Base-by-base conservation (phyloP, 1,140 invertebrate genomes). In the Chironomus tepperi region DNA sequence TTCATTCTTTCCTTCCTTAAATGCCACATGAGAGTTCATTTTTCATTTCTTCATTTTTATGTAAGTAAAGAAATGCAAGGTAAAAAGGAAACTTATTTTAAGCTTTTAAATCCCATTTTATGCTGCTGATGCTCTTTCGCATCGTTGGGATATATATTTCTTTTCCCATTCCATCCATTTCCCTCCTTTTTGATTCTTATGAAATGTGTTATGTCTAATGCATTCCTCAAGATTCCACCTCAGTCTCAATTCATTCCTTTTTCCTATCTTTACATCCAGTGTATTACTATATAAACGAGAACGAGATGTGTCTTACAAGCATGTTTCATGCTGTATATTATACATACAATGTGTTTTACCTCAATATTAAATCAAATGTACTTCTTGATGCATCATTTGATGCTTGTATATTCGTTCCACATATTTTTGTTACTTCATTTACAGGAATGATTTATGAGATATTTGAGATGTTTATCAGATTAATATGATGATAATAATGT, bases 21-120 rank as follows among this genome's bases (percentile, higher is more conserved):
- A 57, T 57, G n/a, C 47, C 47, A 57, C 47, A 57, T 57, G 47
- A 57, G 47, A 57, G 47, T 57, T 57, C 47, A 57, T 57, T 57
- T 57, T 57, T 57, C 47, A 57, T 57, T 57, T 57, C 47, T 57
- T 57, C 47, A n/a, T n/a, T 57, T 34, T 57, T 57, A 12, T 57
- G 47, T 15, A 57, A 57, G n/a, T 57, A 57, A n/a, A 57, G 10
- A 57, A n/a, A 57, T 5, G 47, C 12, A 57, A 57, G 47, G 47
- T 57, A 57, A n/a, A 57, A 15, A 57, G n/a, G 12, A 57, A 12
- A n/a, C n/a, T 57, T 57, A 2, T 47, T 15, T 57, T 12, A 57
- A 57, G 47, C 47, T 57, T 57, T 34, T 57, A 57, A 57, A 57
- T 57, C 47, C 47, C 12, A 15, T 1, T 12, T 57, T 15, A 57